Evolutionary conservation across 53 echinoderm and acorn worm genomes (phyloP), one percentile per base, ranked within the genome.

Genomic region (Glandiceps talaboti): DNA sequence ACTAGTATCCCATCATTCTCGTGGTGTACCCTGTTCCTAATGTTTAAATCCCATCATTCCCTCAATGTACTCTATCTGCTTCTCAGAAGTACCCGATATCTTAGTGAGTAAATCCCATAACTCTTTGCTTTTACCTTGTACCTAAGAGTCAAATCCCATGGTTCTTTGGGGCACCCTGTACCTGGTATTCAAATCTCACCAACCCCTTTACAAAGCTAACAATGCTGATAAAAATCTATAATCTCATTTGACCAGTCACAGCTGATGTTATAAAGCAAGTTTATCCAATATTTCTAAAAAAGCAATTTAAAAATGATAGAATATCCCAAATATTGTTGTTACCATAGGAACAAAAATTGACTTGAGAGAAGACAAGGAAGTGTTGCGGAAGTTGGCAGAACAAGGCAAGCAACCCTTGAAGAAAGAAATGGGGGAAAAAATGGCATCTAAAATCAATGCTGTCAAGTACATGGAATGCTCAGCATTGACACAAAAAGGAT

Each of bases 381-480:
- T 87, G 26, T n/a, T 88, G 75, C 72, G 77, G 1, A 64, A 84
- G 45, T 80, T 88, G 30, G 45, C 80, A 30, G 83, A 86, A 14
- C 86, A 90, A 75, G 84, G 80, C 76, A 90, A 95, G 76, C 29
- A 80, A 14, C 86, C 90, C 1, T 92, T 92, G 82, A 95, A 88
- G 76, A 95, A 90, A 82, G 92, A 90, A 76, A 86, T 86, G 0
- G 96, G 96, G 25, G 88, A 82, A 28, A 90, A 81, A 76, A 77
- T 90, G 31, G 92, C 92, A 33, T 81, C 82, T 79, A 95, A 83
- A 81, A 81, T 90, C 73, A 83, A 83, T 76, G 96, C 96, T 75
- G 85, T 85, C 30, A 90, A 88, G 74, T 95, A 95, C 83, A 92
- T 92, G 90, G 95, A 95, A 83, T 95, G 95, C 85, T 95, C 95